phyloP scores from a whole-genome alignment of 2,113 vertebrate genomes.

The Saiga tatarica region DNA sequence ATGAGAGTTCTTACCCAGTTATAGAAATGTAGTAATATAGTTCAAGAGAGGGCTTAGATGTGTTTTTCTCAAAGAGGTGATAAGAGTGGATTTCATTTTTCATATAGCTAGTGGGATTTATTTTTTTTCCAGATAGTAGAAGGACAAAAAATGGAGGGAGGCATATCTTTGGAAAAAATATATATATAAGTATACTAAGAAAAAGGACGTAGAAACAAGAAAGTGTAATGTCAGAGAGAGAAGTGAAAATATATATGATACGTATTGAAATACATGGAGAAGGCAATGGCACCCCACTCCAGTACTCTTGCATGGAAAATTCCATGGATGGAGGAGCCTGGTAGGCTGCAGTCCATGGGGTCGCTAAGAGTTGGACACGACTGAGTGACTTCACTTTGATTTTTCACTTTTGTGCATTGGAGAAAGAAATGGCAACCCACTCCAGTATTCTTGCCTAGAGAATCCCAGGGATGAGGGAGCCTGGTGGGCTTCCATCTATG shows the following conservation, averaged over 20 bases:
- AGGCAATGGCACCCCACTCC: too few relatives aligned
- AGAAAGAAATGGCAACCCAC: too few relatives aligned
- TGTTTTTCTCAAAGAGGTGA: not conserved
- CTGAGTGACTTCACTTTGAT: too few relatives aligned
- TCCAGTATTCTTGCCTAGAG: too few relatives aligned
- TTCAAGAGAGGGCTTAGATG: not conserved
- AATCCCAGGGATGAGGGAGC: too few relatives aligned
- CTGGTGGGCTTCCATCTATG: too few relatives aligned
- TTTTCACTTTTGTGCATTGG: too few relatives aligned
- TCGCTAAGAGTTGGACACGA: too few relatives aligned
- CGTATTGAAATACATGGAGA: not conserved
- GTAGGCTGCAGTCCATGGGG: too few relatives aligned
- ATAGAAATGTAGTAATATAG: slow-evolving; percentile 9
- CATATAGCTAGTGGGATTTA: not conserved
- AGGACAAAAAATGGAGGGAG: not conserved
- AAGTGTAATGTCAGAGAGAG: not conserved
- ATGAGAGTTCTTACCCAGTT: not conserved
- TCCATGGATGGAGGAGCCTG: not conserved
- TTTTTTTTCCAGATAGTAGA: not conserved
- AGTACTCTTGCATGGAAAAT: too few relatives aligned
- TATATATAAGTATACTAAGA: not conserved
- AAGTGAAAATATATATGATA: not conserved
- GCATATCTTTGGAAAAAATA: not conserved
- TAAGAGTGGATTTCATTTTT: not conserved
- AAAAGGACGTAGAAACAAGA: not conserved